Base-by-base conservation (phyloP, 2,113 vertebrate genomes). In the Myiozetetes cayanensis region DNA sequence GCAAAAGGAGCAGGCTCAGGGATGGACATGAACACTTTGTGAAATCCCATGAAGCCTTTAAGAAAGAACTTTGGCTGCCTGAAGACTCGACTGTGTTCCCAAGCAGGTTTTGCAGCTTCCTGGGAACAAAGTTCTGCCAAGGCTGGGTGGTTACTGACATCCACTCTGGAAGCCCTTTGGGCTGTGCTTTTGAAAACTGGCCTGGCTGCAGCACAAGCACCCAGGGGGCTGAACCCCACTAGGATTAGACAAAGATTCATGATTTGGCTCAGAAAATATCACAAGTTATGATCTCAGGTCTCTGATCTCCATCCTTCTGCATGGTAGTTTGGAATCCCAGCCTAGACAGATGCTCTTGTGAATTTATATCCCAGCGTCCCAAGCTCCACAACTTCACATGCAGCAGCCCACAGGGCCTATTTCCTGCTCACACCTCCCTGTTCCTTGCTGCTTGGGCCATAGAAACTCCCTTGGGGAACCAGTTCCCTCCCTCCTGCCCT, bases 71-170 rank as follows among this genome's bases (percentile, higher is more conserved):
- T 50, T 65, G 33, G 61, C 87, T 90, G 71, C 58, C 62, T 65
- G 58, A 16, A 35, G 70, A 31, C 66, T 78, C 23, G 43, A 25
- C 30, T 8, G 1, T 67, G 87, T 85, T 91, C 94, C 68, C 71
- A 79, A 78, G 82, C 71, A 91, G 78, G 87, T 95, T 95, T 79
- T 96, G 70, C 85, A 96, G 49, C 78, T 94, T 85, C 81, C 84
- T 53, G 46, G 76, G 59, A 91, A 81, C 8, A 74, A 74, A 74
- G 39, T 14, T 53, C 43, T 0, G 0, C 31, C n/a, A 30, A 50
- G 73, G 50, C 68, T 95, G 63, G 55, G 30, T 86, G 63, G 50
- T 84, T 80, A 20, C 19, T 62, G 68, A 65, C 72, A 86, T 76
- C 59, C 44, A 73, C 28, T 37, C 68, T 79, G 71, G 79, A 65